Percentiles rank a stretch among this genome's conserved stretches.
These are phyloP conservation scores for Pangasius sanitwongsei DNA, from an alignment of 2,797 vertebrate species.

Conservation along the genomic window DNA sequence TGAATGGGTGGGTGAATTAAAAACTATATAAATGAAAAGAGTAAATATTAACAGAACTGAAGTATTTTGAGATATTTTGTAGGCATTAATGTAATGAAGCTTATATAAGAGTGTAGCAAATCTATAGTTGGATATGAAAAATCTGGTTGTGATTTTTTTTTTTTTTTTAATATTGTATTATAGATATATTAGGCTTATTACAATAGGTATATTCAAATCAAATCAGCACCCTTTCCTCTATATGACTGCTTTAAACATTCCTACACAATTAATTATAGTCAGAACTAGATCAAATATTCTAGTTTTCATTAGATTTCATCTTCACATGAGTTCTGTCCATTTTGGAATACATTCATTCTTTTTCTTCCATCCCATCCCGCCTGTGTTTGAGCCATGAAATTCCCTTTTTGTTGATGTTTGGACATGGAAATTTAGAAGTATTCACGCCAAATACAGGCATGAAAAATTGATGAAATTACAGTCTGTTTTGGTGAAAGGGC, in stretches of 20 bases:
- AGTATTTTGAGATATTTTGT: neutral
- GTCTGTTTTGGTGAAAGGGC: constrained; percentile 78
- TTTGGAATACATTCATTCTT: constrained; percentile 27
- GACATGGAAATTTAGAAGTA: constrained; percentile 82
- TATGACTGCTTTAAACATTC: neutral
- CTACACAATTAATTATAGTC: neutral
- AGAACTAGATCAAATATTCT: neutral
- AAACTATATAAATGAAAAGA: neutral
- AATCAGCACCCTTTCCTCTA: neutral
- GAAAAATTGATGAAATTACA: constrained; percentile 91
- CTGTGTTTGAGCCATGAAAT: constrained; percentile 81
- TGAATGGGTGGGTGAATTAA: neutral
- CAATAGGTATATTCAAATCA: neutral
- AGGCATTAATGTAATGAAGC: neutral
- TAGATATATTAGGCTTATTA: neutral
- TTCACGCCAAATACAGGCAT: constrained; percentile 83
- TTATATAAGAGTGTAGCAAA: too few species aligned
- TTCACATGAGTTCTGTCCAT: neutral
- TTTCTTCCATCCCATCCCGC: constrained; percentile 53
- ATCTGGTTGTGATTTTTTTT: too few species aligned
- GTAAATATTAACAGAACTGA: neutral
- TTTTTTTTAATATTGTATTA: neutral
- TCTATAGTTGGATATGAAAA: neutral
- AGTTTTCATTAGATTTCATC: neutral
- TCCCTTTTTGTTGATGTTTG: constrained; percentile 79